These are phyloP conservation scores for Rhopalosiphum maidis DNA, from an alignment of 1,140 invertebrate genomes.

Conservation along the genomic window DNA sequence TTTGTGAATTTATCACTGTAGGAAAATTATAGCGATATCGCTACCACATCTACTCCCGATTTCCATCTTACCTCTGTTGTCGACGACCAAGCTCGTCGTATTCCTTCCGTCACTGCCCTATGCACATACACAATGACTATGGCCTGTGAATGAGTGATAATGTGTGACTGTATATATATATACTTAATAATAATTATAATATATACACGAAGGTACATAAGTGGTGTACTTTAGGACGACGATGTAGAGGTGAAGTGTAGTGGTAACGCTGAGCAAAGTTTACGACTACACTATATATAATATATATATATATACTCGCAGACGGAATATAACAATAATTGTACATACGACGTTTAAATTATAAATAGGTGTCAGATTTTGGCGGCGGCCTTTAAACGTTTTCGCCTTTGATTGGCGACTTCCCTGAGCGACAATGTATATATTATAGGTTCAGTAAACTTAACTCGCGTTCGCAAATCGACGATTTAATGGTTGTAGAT, in stretches of 20 bases:
- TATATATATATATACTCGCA: not conserved
- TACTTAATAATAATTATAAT: not conserved
- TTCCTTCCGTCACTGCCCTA: too few species aligned
- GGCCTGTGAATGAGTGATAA: not conserved
- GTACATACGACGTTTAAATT: not conserved
- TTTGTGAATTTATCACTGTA: too few species aligned
- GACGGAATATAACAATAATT: not conserved
- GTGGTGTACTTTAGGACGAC: not conserved
- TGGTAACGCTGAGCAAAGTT: not conserved
- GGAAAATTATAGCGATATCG: too few species aligned
- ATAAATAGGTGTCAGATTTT: not conserved
- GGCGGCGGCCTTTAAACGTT: not conserved
- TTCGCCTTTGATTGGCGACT: not conserved
- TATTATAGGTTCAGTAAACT: not conserved
- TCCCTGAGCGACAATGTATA: not conserved
- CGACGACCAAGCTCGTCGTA: too few species aligned
- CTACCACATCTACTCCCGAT: too few species aligned
- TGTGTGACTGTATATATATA: not conserved
- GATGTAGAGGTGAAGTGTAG: not conserved
- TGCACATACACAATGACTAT: not conserved
- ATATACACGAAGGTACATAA: not conserved
- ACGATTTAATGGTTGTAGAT: not conserved
- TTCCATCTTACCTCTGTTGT: too few species aligned
- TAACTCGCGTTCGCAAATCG: not conserved
- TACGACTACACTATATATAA: not conserved